These are phyloP conservation scores for Holacanthella duospinosa DNA, from an alignment of 2,888 invertebrate genomes.

Conservation along the genomic window DNA sequence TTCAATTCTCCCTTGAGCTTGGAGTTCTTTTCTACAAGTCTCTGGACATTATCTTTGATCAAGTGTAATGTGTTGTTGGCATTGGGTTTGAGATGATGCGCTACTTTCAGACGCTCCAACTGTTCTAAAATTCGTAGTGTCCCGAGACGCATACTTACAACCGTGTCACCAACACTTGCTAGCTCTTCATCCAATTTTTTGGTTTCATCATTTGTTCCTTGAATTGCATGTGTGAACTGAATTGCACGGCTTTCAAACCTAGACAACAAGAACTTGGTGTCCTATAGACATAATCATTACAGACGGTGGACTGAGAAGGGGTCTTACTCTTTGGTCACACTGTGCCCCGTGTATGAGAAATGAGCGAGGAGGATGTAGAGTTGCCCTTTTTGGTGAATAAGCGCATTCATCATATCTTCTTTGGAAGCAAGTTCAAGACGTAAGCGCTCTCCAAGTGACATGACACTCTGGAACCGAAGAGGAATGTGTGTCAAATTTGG, in stretches of 20 bases:
- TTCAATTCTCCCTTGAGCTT: conserved; percentile 15
- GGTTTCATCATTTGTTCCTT: conserved; percentile 6
- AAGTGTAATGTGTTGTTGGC: conserved; percentile 12
- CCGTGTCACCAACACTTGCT: conserved; percentile 22
- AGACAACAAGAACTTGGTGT: neutral
- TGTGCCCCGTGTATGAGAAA: conserved; percentile 27
- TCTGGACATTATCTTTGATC: conserved; percentile 16
- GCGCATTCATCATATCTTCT: conserved; percentile 20
- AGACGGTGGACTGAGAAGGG: neutral
- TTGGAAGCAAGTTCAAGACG: conserved; percentile 21
- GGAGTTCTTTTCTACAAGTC: conserved; percentile 13
- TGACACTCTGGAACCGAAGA: conserved; percentile 22
- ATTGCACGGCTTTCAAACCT: neutral
- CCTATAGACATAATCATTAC: neutral
- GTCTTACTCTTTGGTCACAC: conserved; percentile 18
- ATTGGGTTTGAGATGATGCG: neutral
- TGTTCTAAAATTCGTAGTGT: conserved; percentile 25
- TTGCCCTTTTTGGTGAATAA: conserved; percentile 24
- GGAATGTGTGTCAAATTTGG: conserved; percentile 33
- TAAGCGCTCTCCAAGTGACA: conserved; percentile 20
- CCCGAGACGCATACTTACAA: conserved; percentile 25
- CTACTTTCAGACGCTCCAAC: conserved; percentile 22
- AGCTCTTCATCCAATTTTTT: conserved; percentile 15
- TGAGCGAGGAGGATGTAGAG: conserved; percentile 24
- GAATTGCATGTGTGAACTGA: neutral